Percentiles rank a stretch among this genome's conserved stretches.
phyloP scores from a whole-genome alignment of 1,140 invertebrate genomes.

The Aphaenogaster ashmeadi region DNA sequence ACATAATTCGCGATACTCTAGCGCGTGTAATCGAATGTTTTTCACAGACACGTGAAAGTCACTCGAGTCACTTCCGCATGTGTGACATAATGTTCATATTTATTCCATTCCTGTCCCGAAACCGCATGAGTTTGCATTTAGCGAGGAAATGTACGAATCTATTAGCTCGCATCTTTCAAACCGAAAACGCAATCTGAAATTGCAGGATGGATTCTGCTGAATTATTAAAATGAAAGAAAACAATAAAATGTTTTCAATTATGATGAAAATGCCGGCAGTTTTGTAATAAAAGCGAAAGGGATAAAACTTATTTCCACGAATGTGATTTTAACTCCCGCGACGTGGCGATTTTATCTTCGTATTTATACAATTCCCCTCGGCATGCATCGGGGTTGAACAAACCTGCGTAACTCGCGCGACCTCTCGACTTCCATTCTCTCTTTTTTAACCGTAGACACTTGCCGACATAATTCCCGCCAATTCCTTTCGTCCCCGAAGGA shows the following conservation, averaged over 20 bases:
- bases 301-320: slow-evolving; percentile 22
- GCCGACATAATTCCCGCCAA: slow-evolving; percentile 57
- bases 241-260: slow-evolving; percentile 3
- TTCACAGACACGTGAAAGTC: not conserved
- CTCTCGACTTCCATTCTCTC: slow-evolving; percentile 17
- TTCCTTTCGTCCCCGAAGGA: slow-evolving; percentile 41
- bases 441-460: slow-evolving; percentile 45
- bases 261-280: not conserved
- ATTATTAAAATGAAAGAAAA: not conserved
- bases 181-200: not conserved
- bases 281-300: not conserved
- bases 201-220: not conserved
- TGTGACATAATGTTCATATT: not conserved
- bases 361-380: slow-evolving; percentile 46
- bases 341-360: slow-evolving; percentile 19
- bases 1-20: not conserved
- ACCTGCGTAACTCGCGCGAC: slow-evolving; percentile 11
- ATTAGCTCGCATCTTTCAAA: not conserved
- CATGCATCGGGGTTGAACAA: slow-evolving; percentile 38
- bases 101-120: not conserved
- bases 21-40: not conserved
- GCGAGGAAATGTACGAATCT: not conserved
- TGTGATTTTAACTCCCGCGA: not conserved
- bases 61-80: not conserved
- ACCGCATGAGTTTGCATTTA: not conserved